phyloP scores from a whole-genome alignment of 2,797 vertebrate species.

The Poeciliopsis turneri region DNA sequence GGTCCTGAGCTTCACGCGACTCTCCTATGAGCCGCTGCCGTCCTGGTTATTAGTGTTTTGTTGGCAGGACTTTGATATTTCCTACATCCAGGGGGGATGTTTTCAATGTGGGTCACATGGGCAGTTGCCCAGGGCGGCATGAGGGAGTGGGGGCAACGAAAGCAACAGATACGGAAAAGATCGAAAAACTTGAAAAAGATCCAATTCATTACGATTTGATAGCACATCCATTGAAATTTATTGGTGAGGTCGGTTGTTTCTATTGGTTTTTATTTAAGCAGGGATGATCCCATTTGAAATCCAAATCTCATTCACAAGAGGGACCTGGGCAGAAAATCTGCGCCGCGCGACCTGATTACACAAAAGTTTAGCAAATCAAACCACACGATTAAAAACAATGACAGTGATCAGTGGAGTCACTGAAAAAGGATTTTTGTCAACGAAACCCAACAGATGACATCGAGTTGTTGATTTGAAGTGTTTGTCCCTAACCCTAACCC shows the following conservation, averaged over 20 bases:
- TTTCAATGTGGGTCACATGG: not conserved
- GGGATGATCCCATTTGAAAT: too few relatives aligned
- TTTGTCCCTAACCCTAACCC: not conserved
- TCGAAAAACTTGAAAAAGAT: not conserved
- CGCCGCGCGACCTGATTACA: too few relatives aligned
- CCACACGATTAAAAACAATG: too few relatives aligned
- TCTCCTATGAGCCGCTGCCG: not conserved
- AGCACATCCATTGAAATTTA: not conserved
- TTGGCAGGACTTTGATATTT: too few relatives aligned
- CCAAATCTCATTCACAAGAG: too few relatives aligned
- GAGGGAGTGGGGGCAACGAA: not conserved
- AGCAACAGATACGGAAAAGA: not conserved
- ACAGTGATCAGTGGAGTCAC: too few relatives aligned
- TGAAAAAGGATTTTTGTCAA: not conserved
- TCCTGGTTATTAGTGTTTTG: not conserved
- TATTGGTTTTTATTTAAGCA: too few relatives aligned
- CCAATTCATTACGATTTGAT: not conserved
- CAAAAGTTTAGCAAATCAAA: too few relatives aligned
- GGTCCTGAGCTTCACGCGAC: not conserved
- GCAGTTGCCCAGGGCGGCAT: not conserved
- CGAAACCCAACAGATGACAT: not conserved
- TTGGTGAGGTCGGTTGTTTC: not conserved
- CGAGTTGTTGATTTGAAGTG: not conserved
- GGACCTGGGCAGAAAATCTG: too few relatives aligned
- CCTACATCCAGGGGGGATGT: not conserved